These are phyloP conservation scores for Bactericera cockerelli DNA, from an alignment of 1,140 invertebrate species.

Conservation along the genomic window DNA sequence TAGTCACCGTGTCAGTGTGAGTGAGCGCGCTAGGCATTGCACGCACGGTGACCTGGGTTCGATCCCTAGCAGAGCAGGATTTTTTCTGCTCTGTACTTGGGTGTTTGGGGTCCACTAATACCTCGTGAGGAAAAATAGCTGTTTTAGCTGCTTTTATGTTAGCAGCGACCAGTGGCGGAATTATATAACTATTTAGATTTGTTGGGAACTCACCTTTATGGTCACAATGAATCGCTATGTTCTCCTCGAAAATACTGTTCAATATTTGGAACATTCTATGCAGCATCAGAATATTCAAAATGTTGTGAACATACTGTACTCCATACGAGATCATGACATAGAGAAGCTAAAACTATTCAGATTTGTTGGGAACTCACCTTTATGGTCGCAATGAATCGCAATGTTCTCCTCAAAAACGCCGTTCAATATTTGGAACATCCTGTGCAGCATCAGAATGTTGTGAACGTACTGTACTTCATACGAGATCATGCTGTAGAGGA, in stretches of 20 bases:
- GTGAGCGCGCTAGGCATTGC: too few relatives aligned
- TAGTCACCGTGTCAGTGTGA: background rate
- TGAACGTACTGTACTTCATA: background rate
- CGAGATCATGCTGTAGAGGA: background rate
- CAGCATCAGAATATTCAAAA: background rate
- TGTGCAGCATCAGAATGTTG: background rate
- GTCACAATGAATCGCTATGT: too few relatives aligned
- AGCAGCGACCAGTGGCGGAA: background rate
- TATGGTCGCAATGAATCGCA: too few relatives aligned
- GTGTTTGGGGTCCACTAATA: too few relatives aligned
- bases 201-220: too few relatives aligned
- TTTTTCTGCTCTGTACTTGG: too few relatives aligned
- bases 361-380: too few relatives aligned
- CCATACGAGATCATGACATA: conserved; percentile 1
- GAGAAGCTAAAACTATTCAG: background rate
- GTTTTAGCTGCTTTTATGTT: background rate
- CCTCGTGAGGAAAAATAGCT: background rate
- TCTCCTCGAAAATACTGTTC: background rate
- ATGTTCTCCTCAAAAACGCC: background rate
- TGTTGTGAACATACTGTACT: background rate
- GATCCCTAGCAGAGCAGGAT: too few relatives aligned
- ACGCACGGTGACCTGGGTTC: too few relatives aligned
- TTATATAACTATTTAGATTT: background rate
- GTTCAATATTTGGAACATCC: background rate
- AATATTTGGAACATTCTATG: background rate